Conservation (phyloP, 2,797 vertebrate genomes). For the Semotilus atromaculatus region DNA sequence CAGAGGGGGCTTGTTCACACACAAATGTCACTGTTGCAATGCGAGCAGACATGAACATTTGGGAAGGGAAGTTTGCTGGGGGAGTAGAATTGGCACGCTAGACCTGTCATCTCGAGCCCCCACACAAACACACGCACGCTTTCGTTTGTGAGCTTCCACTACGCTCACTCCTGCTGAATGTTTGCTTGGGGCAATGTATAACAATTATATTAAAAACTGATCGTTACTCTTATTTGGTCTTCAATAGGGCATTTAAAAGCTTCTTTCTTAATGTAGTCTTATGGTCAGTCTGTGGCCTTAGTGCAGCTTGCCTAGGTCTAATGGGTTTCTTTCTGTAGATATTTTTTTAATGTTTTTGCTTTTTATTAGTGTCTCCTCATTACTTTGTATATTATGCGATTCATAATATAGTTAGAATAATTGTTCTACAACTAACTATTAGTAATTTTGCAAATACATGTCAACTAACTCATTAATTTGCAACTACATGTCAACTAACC, state of each 20-base stretch:
- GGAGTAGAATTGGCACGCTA: slow-evolving; percentile 20
- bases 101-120: neutral
- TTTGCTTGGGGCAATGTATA: neutral
- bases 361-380: neutral
- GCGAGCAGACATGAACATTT: slow-evolving; percentile 21
- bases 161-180: neutral
- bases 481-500: neutral
- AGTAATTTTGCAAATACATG: neutral
- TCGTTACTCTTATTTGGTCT: slow-evolving; percentile 15
- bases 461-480: neutral
- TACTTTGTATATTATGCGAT: neutral
- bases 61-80: slow-evolving; percentile 10
- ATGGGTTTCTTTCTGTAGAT: slow-evolving; percentile 24
- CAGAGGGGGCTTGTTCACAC: slow-evolving; percentile 22
- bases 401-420: neutral
- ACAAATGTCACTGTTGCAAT: slow-evolving; percentile 8
- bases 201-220: slow-evolving; percentile 5
- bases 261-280: slow-evolving; percentile 28
- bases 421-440: neutral
- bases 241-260: neutral
- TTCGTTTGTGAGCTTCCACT: slow-evolving; percentile 4
- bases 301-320: neutral
- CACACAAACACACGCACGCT: slow-evolving; percentile 15
- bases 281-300: neutral
- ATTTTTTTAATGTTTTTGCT: neutral